Percentiles rank a stretch among this genome's conserved stretches.
phyloP scores from a whole-genome alignment of 2,888 invertebrate species.

The Quadriops clusia region DNA sequence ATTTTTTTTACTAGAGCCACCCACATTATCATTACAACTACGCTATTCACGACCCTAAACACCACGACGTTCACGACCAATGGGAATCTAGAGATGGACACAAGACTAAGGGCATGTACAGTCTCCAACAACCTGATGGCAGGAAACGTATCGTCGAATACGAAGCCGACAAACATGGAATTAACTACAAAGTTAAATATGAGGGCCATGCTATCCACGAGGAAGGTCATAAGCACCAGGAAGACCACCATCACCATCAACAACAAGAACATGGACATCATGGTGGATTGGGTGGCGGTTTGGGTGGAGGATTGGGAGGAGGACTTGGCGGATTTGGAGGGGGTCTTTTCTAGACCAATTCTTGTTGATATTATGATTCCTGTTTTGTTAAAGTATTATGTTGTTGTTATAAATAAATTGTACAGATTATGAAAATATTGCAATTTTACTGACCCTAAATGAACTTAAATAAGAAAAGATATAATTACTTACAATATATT shows the following conservation, averaged over 20 bases:
- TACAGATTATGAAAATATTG: too few relatives aligned
- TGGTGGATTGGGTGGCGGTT: constrained; percentile 11
- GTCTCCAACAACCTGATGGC: constrained; percentile 30
- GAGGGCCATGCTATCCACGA: constrained; percentile 21
- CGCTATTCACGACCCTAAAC: constrained; percentile 29
- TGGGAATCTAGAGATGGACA: constrained; percentile 29
- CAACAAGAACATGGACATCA: constrained; percentile 7
- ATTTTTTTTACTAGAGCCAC: constrained; percentile 21
- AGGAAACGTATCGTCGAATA: constrained; percentile 31
- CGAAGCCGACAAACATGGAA: constrained; percentile 30
- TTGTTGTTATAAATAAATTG: too few relatives aligned
- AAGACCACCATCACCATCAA: constrained; percentile 5
- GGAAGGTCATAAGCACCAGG: constrained; percentile 12
- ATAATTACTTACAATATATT: too few relatives aligned
- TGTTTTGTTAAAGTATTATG: too few relatives aligned
- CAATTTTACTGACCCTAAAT: too few relatives aligned
- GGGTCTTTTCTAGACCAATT: too few relatives aligned
- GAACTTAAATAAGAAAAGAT: too few relatives aligned
- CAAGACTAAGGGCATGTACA: constrained; percentile 28
- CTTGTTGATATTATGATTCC: too few relatives aligned
- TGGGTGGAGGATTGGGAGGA: constrained; percentile 17
- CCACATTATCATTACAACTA: constrained; percentile 32
- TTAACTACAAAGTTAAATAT: constrained; percentile 28
- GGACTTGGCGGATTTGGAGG: constrained; percentile 13
- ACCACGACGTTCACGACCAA: constrained; percentile 31